phyloP scores from a whole-genome alignment of 2,797 vertebrate genomes.

The Danio choprae region DNA sequence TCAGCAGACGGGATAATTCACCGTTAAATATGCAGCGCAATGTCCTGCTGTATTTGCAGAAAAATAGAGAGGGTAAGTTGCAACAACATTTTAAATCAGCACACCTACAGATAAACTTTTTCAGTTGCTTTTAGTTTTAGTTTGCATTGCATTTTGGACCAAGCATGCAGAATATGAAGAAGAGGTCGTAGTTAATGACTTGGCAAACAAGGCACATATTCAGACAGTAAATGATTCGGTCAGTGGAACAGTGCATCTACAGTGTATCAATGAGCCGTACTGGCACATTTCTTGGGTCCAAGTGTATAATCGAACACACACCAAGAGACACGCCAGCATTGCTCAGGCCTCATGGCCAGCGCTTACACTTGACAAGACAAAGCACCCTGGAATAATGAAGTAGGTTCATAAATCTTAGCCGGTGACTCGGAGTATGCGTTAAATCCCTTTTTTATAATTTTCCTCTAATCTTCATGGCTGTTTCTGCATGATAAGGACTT shows the following conservation, averaged over 20 bases:
- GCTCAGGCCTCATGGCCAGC: constrained; percentile 24
- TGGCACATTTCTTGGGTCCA: constrained; percentile 9
- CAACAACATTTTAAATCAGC: not conserved
- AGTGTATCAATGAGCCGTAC: constrained; percentile 19
- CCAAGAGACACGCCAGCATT: not conserved
- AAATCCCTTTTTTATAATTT: constrained; percentile 65
- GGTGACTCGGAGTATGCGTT: constrained; percentile 52
- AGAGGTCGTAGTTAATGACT: not conserved
- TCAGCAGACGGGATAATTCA: constrained; percentile 31
- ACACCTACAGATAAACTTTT: not conserved
- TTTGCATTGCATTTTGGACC: not conserved
- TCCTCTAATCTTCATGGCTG: constrained; percentile 63
- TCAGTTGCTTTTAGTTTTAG: not conserved
- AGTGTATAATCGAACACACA: constrained; percentile 13
- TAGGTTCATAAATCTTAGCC: constrained; percentile 61
- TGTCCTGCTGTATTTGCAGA: constrained; percentile 5
- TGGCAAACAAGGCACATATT: not conserved
- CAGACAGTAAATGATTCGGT: not conserved
- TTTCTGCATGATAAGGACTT: constrained; percentile 65
- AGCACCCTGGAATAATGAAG: constrained; percentile 59
- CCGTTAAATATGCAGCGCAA: constrained; percentile 20
- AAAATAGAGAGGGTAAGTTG: not conserved
- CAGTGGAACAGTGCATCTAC: constrained; percentile 3
- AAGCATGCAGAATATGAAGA: not conserved
- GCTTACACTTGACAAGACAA: constrained; percentile 53